Conservation (phyloP, 2,797 vertebrate genomes). For the Lithobates sylvaticus region DNA sequence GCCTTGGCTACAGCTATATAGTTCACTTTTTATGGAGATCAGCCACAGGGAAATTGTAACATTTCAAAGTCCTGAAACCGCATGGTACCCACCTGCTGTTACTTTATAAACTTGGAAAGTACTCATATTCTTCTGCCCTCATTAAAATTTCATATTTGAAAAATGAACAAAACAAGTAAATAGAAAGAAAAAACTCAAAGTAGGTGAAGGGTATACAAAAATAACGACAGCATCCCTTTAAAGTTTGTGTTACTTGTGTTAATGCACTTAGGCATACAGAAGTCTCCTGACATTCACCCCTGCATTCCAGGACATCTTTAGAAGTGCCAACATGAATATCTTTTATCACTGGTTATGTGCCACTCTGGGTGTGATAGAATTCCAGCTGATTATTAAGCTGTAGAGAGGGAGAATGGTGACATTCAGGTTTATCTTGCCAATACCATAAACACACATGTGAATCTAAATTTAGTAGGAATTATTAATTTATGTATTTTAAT, state of each 20-base stretch:
- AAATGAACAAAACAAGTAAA: background rate
- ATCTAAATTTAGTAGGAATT: background rate
- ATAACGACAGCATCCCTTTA: no score
- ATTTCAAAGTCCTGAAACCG: no score
- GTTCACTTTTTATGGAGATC: no score
- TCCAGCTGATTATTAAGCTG: constrained; percentile 38
- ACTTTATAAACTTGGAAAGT: no score
- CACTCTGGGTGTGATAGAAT: constrained; percentile 34
- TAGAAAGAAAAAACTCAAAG: background rate
- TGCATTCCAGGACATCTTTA: constrained; percentile 32
- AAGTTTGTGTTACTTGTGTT: background rate
- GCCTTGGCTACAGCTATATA: no score
- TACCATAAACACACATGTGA: background rate
- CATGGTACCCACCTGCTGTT: no score
- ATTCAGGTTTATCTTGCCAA: background rate
- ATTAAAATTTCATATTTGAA: background rate
- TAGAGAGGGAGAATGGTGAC: background rate
- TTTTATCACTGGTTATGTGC: constrained; percentile 35
- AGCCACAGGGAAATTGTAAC: no score
- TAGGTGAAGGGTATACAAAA: background rate
- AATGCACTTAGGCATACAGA: background rate
- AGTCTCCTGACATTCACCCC: background rate
- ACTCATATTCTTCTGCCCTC: background rate
- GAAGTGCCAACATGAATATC: constrained; percentile 40
- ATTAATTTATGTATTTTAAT: no score